Evolutionary conservation across 2,888 invertebrate genomes (phyloP).

Genomic region (Stenchaetothrips biformis): DNA sequence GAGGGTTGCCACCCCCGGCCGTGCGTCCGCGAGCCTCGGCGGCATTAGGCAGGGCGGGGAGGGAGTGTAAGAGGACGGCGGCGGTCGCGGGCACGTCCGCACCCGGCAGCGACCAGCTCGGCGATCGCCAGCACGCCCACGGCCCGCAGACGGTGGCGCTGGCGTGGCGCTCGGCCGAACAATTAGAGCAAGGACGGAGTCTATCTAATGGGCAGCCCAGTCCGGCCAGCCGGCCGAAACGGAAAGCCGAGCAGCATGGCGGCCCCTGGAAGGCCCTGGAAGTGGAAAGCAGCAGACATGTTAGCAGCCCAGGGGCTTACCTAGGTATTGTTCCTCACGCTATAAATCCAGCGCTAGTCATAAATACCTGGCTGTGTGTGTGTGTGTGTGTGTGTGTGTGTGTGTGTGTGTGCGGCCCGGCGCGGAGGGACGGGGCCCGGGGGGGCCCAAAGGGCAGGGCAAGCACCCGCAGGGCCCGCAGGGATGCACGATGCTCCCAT

Average conservation of each 20-base stretch:
- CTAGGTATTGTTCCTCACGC: slow-evolving; percentile 21
- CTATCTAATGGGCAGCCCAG: neutral
- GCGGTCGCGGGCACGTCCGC: no score
- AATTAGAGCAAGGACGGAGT: slow-evolving; percentile 16
- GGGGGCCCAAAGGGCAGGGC: neutral
- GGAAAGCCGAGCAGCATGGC: no score
- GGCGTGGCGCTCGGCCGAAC: neutral
- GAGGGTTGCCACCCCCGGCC: no score
- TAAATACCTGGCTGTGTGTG: slow-evolving; percentile 9
- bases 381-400: neutral
- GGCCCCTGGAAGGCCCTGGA: neutral
- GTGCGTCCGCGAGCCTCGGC: no score
- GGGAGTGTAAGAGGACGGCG: no score
- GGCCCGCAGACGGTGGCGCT: no score
- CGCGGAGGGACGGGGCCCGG: neutral
- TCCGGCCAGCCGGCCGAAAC: no score
- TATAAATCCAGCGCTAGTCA: slow-evolving; percentile 24
- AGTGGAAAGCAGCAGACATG: slow-evolving; percentile 13
- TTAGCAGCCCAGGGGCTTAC: slow-evolving; percentile 5
- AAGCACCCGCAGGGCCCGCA: neutral
- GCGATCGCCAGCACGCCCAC: no score
- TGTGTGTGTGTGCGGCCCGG: neutral
- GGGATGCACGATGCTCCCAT: slow-evolving; percentile 16
- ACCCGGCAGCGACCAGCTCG: no score
- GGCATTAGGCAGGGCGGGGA: no score